phyloP scores from a whole-genome alignment of 2,888 invertebrate genomes.

The Brachycybe producta region DNA sequence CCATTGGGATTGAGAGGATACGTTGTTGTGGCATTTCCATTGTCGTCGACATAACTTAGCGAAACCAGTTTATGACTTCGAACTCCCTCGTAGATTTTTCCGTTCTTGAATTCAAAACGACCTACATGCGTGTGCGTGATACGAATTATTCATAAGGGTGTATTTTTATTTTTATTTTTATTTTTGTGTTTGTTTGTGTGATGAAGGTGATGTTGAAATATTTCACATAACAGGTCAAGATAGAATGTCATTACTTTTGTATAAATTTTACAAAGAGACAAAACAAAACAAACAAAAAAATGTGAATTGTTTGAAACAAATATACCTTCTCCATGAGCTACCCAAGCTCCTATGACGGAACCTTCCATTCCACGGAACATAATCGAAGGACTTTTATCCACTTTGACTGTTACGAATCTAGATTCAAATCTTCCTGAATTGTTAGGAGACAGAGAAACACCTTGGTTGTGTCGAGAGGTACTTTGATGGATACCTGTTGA shows the following conservation, averaged over 20 bases:
- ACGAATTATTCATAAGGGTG: background rate
- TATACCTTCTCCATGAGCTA: slow-evolving; percentile 87
- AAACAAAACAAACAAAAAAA: background rate
- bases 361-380: slow-evolving; percentile 84
- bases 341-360: slow-evolving; percentile 86
- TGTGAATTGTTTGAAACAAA: too few species aligned
- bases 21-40: slow-evolving; percentile 53
- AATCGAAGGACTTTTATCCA: slow-evolving; percentile 56
- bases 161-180: too few species aligned
- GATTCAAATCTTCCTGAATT: slow-evolving; percentile 77
- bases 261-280: background rate
- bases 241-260: too few species aligned
- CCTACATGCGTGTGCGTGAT: slow-evolving; percentile 29
- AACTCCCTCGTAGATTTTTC: slow-evolving; percentile 29
- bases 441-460: slow-evolving; percentile 66
- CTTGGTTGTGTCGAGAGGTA: slow-evolving; percentile 19
- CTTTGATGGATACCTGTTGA: background rate
- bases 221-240: too few species aligned
- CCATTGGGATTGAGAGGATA: slow-evolving; percentile 97
- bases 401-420: slow-evolving; percentile 60
- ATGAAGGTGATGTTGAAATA: too few species aligned
- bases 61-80: slow-evolving; percentile 50
- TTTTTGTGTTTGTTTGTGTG: too few species aligned
- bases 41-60: slow-evolving; percentile 71
- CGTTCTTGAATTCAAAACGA: slow-evolving; percentile 39